Conservation (phyloP, 1,140 invertebrate genomes). For the Platyscapa corneri region DNA sequence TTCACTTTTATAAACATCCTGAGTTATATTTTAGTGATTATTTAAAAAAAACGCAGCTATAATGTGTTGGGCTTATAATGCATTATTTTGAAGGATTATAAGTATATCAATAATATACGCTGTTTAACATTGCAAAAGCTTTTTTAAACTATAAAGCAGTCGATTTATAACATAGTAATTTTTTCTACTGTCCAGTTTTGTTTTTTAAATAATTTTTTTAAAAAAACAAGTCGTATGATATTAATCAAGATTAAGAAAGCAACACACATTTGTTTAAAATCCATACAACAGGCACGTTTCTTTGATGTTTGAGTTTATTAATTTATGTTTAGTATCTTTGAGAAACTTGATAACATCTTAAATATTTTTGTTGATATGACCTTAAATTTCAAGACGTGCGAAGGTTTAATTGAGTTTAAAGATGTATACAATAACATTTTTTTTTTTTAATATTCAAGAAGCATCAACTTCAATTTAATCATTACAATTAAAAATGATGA, state of each 20-base stretch:
- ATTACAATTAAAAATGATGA: conserved; percentile 21
- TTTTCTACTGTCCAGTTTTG: background rate
- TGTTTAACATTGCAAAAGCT: conserved; percentile 13
- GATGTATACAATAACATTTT: conserved; percentile 14
- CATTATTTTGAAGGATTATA: too few relatives aligned
- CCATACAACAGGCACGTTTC: conserved; percentile 54
- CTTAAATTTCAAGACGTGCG: conserved; percentile 36
- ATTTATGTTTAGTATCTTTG: conserved; percentile 25
- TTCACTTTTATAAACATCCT: background rate
- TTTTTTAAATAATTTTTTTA: conserved; percentile 20
- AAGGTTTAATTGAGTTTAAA: conserved; percentile 19
- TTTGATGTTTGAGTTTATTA: conserved; percentile 55
- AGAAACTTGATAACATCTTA: background rate
- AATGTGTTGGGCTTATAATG: too few relatives aligned
- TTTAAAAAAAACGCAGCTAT: too few relatives aligned
- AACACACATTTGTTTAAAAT: conserved; percentile 1
- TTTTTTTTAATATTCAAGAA: too few relatives aligned
- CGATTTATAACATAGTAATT: background rate
- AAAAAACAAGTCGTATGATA: conserved; percentile 9
- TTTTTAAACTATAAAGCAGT: conserved; percentile 24
- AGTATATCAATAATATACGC: too few relatives aligned
- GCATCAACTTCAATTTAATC: too few relatives aligned
- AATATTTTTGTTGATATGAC: background rate
- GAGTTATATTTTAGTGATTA: too few relatives aligned
- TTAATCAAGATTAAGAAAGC: conserved; percentile 18